phyloP scores from a whole-genome alignment of 1,140 invertebrate species.

The Philaenus spumarius region DNA sequence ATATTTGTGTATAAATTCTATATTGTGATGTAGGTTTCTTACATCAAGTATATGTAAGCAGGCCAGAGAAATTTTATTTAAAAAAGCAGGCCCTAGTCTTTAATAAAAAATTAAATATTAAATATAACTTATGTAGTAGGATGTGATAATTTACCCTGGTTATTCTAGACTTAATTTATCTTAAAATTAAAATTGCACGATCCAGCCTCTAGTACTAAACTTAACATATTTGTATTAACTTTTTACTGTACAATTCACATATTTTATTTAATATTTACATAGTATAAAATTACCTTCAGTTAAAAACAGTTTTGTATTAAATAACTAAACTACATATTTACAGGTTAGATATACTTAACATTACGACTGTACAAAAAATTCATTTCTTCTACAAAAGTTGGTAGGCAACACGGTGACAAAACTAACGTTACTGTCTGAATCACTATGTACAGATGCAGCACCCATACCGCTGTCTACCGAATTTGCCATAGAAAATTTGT shows the following conservation, averaged over 20 bases:
- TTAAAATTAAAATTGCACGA: conserved; percentile 11
- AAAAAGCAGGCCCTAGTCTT: too few relatives aligned
- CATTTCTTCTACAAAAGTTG: not conserved
- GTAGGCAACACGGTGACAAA: conserved; percentile 17
- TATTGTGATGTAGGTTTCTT: too few relatives aligned
- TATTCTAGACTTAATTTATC: not conserved
- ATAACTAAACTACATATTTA: too few relatives aligned
- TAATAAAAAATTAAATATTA: too few relatives aligned
- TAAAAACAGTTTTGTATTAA: too few relatives aligned
- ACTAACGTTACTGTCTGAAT: conserved; percentile 17
- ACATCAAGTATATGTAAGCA: too few relatives aligned
- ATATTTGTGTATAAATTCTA: too few relatives aligned
- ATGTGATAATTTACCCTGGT: not conserved
- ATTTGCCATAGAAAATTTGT: conserved; percentile 27
- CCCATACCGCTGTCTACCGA: conserved; percentile 14
- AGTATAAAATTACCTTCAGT: too few relatives aligned
- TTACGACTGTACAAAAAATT: not conserved
- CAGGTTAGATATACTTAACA: not conserved
- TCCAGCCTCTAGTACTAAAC: conserved; percentile 2
- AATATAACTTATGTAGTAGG: too few relatives aligned
- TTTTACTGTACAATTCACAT: not conserved
- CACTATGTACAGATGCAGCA: conserved; percentile 3
- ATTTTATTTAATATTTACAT: too few relatives aligned
- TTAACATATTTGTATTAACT: not conserved
- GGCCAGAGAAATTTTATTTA: too few relatives aligned